Percentiles rank a stretch among this genome's conserved stretches.
Conservation (phyloP, 2,797 vertebrate species). For the Micrastur ruficollis region DNA sequence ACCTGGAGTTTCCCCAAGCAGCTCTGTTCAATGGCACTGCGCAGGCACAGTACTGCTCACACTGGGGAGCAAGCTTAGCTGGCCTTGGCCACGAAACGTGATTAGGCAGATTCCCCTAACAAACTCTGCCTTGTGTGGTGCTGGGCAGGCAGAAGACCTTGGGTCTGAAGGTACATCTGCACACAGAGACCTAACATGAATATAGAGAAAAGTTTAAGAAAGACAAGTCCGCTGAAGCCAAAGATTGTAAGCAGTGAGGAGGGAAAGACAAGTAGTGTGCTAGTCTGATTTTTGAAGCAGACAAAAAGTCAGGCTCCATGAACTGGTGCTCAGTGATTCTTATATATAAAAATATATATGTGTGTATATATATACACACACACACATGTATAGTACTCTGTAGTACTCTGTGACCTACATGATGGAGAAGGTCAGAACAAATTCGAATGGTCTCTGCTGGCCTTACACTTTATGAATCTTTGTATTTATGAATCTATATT, state of each 20-base stretch:
- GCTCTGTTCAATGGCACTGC: neutral
- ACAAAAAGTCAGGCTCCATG: neutral
- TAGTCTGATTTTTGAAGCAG: neutral
- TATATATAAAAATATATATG: too few relatives aligned
- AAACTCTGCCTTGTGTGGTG: neutral
- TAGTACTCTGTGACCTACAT: neutral
- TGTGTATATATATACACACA: accelerated
- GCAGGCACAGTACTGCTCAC: neutral
- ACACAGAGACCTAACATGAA: neutral
- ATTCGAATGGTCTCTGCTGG: neutral
- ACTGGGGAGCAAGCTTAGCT: neutral
- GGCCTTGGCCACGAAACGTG: accelerated
- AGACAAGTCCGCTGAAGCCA: neutral
- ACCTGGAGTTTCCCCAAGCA: neutral
- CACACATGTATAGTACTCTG: too few relatives aligned
- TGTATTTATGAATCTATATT: neutral
- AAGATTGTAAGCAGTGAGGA: neutral
- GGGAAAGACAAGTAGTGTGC: neutral
- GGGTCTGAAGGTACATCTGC: neutral
- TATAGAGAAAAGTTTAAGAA: neutral
- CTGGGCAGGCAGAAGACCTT: neutral
- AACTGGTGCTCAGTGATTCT: neutral
- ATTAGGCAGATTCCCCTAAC: neutral
- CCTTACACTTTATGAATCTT: neutral
- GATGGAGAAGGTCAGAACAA: neutral